Evolutionary conservation across 2,113 vertebrate genomes (phyloP), one percentile per base, ranked within the genome.

Genomic region (Microtus montanus): DNA sequence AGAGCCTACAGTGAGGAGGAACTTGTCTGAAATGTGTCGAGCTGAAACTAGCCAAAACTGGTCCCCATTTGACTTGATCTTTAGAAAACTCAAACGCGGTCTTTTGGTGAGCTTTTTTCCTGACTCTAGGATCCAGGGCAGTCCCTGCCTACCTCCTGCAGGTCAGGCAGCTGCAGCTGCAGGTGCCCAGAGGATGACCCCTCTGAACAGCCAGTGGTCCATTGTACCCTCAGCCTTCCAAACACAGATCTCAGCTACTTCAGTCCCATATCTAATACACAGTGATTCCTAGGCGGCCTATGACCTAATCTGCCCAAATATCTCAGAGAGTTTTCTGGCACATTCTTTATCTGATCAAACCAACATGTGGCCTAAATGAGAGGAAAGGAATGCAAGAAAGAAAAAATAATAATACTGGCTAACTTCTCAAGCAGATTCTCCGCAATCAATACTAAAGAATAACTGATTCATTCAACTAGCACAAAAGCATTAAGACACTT

Each of bases 361-460:
- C 15, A 92, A 77, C 15, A 70, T 19, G 61, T 14, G 80, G 38
- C 19, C 38, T 35, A 12, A 90, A 68, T 70, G 3, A 52, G 82
- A 68, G 41, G 14, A 80, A 20, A 33, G 41, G 15, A 85, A 4
- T 87, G 52, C 12, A 70, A 83, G n/a, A 93, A 86, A 87, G 41
- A 63, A 82, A 92, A 83, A 63, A 58, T 7, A 82, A 75, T 30
- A 75, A 78, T 64, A n/a, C 6, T 49, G 11, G 24, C n/a, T 93
- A 86, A 80, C 63, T 94, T 96, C 74, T 93, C 75, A 71, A 93
- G 66, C 38, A 82, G 24, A 47, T 66, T 96, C 94, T 84, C 85
- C 64, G 71, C 14, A 41, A 44, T 24, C 74, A 35, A 80, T 17
- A 15, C 71, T 94, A 90, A 94, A 49, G 47, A 90, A 93, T 64